phyloP scores from a whole-genome alignment of 2,113 vertebrate genomes.

The Alligator sinensis region DNA sequence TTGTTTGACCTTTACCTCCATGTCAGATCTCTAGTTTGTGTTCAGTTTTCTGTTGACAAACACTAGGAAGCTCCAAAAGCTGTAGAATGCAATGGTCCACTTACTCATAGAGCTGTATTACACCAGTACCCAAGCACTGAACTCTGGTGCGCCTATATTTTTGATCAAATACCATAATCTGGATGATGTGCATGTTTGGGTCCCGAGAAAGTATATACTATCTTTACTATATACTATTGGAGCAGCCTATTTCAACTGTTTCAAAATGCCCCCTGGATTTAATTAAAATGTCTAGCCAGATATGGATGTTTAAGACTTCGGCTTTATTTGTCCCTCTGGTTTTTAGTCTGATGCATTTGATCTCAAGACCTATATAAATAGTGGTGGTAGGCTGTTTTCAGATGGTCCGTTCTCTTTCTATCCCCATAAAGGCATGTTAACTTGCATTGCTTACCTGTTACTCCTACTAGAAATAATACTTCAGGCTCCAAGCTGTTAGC shows the following conservation, averaged over 20 bases:
- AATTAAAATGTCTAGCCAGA: too few relatives aligned
- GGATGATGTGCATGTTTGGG: background rate
- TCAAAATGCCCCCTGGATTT: background rate
- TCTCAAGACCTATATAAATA: background rate
- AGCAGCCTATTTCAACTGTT: background rate
- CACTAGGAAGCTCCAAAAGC: too few relatives aligned
- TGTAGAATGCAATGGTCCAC: too few relatives aligned
- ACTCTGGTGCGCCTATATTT: background rate
- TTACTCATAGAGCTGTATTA: background rate
- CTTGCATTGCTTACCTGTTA: too few relatives aligned
- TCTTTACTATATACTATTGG: background rate
- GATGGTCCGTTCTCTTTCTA: too few relatives aligned
- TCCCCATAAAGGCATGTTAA: too few relatives aligned
- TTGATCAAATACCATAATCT: background rate
- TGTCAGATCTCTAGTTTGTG: too few relatives aligned
- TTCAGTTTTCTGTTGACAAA: too few relatives aligned
- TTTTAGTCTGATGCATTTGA: background rate
- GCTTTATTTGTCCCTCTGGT: background rate
- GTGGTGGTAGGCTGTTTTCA: background rate
- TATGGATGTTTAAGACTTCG: too few relatives aligned
- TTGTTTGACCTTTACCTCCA: too few relatives aligned
- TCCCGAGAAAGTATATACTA: background rate
- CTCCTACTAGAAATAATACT: too few relatives aligned
- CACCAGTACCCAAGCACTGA: background rate
- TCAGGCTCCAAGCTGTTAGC: too few relatives aligned